A percentile compares a stretch with the other conserved stretches of the same genome.
Evolutionary conservation across 2,113 vertebrate genomes (phyloP).

Genomic region (Aix galericulata): DNA sequence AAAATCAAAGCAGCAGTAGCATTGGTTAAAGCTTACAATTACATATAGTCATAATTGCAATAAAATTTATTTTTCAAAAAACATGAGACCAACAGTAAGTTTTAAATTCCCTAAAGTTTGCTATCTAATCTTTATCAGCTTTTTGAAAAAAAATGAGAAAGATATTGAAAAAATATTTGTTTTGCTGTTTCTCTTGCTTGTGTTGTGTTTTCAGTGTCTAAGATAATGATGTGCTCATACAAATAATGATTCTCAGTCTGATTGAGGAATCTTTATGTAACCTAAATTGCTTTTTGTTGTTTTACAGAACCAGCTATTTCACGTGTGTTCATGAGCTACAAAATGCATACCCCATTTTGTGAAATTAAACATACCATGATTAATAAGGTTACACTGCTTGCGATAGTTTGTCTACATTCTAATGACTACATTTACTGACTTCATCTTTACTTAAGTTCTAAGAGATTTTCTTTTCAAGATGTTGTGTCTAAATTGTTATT

Average conservation of each 20-base stretch:
- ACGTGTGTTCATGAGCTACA: neutral
- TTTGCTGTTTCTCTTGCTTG: neutral
- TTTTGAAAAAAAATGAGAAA: neutral
- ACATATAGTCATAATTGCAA: neutral
- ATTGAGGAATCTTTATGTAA: neutral
- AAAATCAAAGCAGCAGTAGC: neutral
- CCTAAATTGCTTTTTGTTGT: neutral
- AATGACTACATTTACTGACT: neutral
- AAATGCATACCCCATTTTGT: neutral
- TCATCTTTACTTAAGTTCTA: neutral
- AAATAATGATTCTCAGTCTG: neutral
- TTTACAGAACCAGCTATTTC: neutral
- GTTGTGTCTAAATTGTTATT: neutral
- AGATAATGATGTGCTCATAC: neutral
- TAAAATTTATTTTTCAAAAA: neutral
- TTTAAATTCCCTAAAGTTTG: neutral
- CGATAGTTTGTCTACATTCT: neutral
- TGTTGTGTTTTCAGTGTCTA: neutral
- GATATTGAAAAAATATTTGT: neutral
- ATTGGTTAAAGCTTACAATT: neutral
- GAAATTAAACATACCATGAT: neutral
- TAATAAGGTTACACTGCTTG: neutral
- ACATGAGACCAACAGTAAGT: neutral
- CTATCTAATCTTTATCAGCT: neutral
- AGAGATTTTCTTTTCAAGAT: neutral